phyloP scores from a whole-genome alignment of 2,113 vertebrate genomes.

The Corythornis vintsioides region DNA sequence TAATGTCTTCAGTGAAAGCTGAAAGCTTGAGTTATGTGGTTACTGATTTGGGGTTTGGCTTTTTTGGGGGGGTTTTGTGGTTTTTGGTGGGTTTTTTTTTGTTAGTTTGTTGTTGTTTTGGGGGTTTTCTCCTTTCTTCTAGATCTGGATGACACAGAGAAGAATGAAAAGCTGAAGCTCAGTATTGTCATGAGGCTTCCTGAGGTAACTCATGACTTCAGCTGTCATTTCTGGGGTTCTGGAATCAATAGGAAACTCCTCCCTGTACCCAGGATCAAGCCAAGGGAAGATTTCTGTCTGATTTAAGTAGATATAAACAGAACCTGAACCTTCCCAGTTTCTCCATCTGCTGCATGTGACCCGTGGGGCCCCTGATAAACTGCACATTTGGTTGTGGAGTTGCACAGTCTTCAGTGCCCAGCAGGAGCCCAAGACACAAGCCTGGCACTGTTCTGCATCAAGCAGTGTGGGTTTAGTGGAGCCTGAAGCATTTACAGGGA shows the following conservation, averaged over 20 bases:
- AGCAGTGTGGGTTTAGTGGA: not conserved
- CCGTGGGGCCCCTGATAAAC: not conserved
- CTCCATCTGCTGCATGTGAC: not conserved
- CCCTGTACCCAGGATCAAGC: not conserved
- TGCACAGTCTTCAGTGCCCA: not conserved
- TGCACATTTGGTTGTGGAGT: not conserved
- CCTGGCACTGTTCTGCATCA: not conserved
- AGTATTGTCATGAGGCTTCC: slow-evolving; percentile 89
- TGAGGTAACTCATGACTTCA: slow-evolving; percentile 76
- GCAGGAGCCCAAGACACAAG: not conserved
- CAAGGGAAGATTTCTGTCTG: not conserved
- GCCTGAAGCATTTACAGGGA: not conserved
- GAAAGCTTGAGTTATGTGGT: not conserved
- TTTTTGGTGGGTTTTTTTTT: not conserved
- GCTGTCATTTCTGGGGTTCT: not conserved
- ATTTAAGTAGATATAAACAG: not conserved
- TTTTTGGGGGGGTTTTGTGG: not conserved
- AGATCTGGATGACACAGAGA: slow-evolving; percentile 89
- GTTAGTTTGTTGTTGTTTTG: no score
- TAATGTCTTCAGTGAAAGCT: not conserved
- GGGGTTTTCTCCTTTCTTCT: not conserved
- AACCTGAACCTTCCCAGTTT: not conserved
- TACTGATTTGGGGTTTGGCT: not conserved
- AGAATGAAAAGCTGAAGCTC: slow-evolving; percentile 89
- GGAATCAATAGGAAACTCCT: not conserved